Evolutionary conservation across 1,140 invertebrate species (phyloP), one percentile per base, ranked within the genome.

Genomic region (Drosophila kepulauana): DNA sequence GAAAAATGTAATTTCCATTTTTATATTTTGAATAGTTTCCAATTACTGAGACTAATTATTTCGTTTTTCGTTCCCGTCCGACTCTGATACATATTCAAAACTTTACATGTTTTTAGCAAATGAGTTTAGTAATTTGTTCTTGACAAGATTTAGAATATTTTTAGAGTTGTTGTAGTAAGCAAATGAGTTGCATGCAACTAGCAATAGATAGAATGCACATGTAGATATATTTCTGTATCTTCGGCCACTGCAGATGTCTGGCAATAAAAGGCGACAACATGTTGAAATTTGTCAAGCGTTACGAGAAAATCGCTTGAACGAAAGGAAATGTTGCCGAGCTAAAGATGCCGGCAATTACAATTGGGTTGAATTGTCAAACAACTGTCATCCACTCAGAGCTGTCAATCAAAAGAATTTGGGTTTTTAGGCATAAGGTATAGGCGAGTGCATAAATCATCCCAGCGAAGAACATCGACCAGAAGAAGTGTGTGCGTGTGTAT

Each of bases 261-360:
- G 75, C 67, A 79, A 75, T 81, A 77, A 91, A 87, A 78, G 70
- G 64, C 48, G 72, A 76, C 46, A 71, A 79, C 81, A 91, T 91
- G 89, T 90, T 56, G 61, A 81, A 91, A 91, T 91, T 91, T 91
- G 90, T 91, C 90, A 91, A 88, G 86, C 90, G 90, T 90, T 91
- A 91, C 90, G 81, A 64, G 70, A 73, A 68, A 91, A 91, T 80
- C 77, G 86, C 74, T 90, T 81, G 82, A 66, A 65, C 65, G 82
- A 66, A 68, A 68, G 77, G 67, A 68, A 87, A 79, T 88, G 79
- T 68, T 68, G 75, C 67, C 46, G 66, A 64, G 67, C 56, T 72
- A 73, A 66, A 89, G 68, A 79, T 59, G 66, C 41, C 46, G 57
- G 56, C 62, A 75, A 89, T 82, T 75, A 82, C 85, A 75, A 81